Evolutionary conservation across 2,113 vertebrate genomes (phyloP).

Genomic region (Crotalus helleri): DNA sequence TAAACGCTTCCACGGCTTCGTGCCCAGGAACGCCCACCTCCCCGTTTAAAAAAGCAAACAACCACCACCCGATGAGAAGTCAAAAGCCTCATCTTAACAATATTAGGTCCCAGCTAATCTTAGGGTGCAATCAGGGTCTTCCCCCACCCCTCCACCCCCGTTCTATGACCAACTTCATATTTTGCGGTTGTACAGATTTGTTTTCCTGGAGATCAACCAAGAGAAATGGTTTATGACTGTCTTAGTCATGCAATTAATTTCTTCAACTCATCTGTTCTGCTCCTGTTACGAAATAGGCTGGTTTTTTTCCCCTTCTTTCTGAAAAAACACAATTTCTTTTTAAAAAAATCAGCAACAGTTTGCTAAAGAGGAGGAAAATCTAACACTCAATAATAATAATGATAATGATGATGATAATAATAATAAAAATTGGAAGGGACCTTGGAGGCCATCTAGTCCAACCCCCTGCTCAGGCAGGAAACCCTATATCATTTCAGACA

Average conservation of each 20-base stretch:
- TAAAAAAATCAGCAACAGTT: slow-evolving; percentile 22
- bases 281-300: slow-evolving; percentile 6
- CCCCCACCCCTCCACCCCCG: not conserved
- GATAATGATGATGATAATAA: no score
- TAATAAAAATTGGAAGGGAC: no score
- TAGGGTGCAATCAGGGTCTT: not conserved
- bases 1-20: not conserved
- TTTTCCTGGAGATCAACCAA: slow-evolving; percentile 23
- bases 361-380: no score
- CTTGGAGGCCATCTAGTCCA: no score
- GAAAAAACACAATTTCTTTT: slow-evolving; percentile 26
- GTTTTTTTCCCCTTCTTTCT: not conserved
- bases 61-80: slow-evolving; percentile 22
- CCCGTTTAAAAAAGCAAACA: not conserved
- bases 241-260: slow-evolving; percentile 45
- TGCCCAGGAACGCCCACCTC: not conserved
- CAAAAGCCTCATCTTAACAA: slow-evolving; percentile 54
- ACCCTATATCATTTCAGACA: no score
- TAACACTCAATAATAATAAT: no score
- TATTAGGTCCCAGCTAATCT: slow-evolving; percentile 12
- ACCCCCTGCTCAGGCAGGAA: no score
- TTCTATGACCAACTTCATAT: not conserved
- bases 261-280: slow-evolving; percentile 28
- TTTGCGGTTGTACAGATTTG: not conserved
- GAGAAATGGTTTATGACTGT: slow-evolving; percentile 1